These are phyloP conservation scores for Macaca fascicularis DNA, from an alignment of 2,113 vertebrate species.

Conservation along the genomic window T2T-MFA8v1.1 NC_088389.1:3883001-3883500, in stretches of 20 bases:
- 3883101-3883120: background rate
- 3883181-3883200: background rate
- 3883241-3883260: background rate
- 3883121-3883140: background rate
- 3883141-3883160: accelerated
- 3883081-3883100: accelerated
- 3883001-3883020: background rate
- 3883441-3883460: background rate
- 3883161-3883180: background rate
- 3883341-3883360: background rate
- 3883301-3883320: background rate
- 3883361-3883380: background rate
- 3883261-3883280: background rate
- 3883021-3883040: background rate
- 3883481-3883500: background rate
- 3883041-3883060: background rate
- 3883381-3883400: background rate
- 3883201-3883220: background rate
- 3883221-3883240: background rate
- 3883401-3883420: background rate
- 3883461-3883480: background rate
- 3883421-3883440: background rate
- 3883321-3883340: background rate
- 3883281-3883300: background rate
- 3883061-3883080: too few relatives aligned